Evolutionary conservation across 2,888 invertebrate genomes (phyloP), one percentile per base, ranked within the genome.

Genomic region (Drosophila nigricruria): DNA sequence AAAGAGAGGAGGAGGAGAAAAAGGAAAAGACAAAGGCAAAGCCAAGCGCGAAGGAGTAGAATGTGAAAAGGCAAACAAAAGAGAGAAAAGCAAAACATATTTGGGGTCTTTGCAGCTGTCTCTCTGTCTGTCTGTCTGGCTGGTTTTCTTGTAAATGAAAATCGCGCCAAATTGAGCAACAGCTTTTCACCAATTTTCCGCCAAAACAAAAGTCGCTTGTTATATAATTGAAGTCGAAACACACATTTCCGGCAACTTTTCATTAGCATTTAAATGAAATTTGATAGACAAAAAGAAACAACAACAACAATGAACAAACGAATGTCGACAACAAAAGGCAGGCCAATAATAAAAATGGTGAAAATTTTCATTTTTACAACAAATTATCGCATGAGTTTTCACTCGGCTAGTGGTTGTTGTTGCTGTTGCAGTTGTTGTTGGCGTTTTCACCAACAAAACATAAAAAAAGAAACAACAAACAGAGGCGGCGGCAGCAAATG

Each of bases 321-420:
- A 78, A 79, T 60, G 74, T 71, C 68, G 79, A 77, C 69, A 79
- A 84, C 74, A 75, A 72, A 71, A 81, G 70, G 58, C 78, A 70
- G 57, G 69, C 72, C 77, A 84, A 78, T 73, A 81, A 84, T 74
- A 88, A 88, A 87, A 88, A 77, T 89, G 75, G 86, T 89, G 86
- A 88, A 87, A 88, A 88, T 87, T 79, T 83, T 87, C 77, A 79
- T 87, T 89, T 85, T 84, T 82, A 85, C 89, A 88, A 85, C 87
- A 88, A 90, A 88, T 88, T 88, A 88, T 89, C 87, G 90, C 90
- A 90, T 83, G 89, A 88, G 80, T 88, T 88, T 88, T 88, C 87
- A 90, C 90, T 90, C 68, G 67, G 3, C 74, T 71, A 25, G 45
- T 25, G 16, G 23, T 20, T 42, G 42, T 5, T 42, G 42, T 20